These are phyloP conservation scores for Hormaphis cornu DNA, from an alignment of 1,140 invertebrate species.

Conservation along the genomic window DNA sequence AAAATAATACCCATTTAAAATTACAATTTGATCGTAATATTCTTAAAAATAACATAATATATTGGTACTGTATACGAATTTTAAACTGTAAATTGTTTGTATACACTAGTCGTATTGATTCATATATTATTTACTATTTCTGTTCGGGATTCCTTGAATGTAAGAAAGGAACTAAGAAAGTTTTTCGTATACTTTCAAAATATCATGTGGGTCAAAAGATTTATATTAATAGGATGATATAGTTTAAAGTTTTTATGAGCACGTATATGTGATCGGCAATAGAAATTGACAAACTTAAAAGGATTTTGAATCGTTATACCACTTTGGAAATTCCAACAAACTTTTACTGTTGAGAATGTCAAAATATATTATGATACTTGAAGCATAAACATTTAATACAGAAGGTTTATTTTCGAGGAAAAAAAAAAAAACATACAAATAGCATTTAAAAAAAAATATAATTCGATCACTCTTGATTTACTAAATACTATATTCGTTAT, in stretches of 20 bases:
- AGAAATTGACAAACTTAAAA: background rate
- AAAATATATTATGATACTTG: background rate
- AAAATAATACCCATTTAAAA: too few species aligned
- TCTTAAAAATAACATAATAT: too few species aligned
- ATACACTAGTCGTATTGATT: too few species aligned
- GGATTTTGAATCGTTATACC: background rate
- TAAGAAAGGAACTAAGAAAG: background rate
- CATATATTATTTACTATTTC: too few species aligned
- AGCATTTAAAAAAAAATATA: too few species aligned
- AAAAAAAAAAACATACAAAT: too few species aligned
- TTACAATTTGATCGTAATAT: too few species aligned
- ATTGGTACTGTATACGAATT: too few species aligned
- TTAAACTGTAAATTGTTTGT: too few species aligned
- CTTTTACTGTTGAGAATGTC: background rate
- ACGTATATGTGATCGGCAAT: background rate
- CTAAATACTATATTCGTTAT: too few species aligned
- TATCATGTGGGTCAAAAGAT: constrained; percentile 5
- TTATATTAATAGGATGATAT: background rate
- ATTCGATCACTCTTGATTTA: too few species aligned
- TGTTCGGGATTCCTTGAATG: too few species aligned
- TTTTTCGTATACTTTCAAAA: background rate
- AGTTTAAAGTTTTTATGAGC: background rate
- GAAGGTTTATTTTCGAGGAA: background rate
- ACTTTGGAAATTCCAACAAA: background rate
- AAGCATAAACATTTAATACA: background rate